These are phyloP conservation scores for Lagenorhynchus albirostris DNA, from an alignment of 2,113 vertebrate genomes.

Conservation along the genomic window DNA sequence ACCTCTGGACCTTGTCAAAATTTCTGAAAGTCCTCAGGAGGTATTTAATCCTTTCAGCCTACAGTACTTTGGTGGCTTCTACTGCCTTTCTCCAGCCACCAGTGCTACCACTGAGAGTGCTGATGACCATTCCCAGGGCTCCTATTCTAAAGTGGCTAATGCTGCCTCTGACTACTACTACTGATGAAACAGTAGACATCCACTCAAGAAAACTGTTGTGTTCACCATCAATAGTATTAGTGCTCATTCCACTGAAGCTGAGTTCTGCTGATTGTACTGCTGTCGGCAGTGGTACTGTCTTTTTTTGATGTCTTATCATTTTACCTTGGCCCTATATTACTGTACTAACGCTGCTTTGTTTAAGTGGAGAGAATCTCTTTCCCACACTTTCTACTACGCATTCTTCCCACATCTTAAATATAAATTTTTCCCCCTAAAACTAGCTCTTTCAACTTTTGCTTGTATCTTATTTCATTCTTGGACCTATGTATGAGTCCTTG, in stretches of 20 bases:
- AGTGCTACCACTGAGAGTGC: not conserved
- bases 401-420: not conserved
- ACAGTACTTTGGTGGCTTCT: not conserved
- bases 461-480: not conserved
- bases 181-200: not conserved
- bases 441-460: constrained; percentile 14
- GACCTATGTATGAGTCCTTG: not conserved
- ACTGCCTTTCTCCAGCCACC: not conserved
- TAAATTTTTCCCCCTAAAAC: not conserved
- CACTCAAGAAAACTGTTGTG: not conserved
- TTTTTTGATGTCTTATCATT: not conserved
- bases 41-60: not conserved
- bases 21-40: not conserved
- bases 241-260: not conserved
- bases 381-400: not conserved
- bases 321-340: not conserved
- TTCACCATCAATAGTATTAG: not conserved
- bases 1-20: not conserved
- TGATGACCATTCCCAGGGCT: not conserved
- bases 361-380: not conserved
- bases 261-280: not conserved
- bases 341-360: not conserved
- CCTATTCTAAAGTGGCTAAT: not conserved
- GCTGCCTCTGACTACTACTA: not conserved
- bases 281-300: not conserved